Percentiles rank a stretch among this genome's conserved stretches.
Evolutionary conservation across 2,797 vertebrate species (phyloP).

Genomic region (Eulemur albifrons): DNA sequence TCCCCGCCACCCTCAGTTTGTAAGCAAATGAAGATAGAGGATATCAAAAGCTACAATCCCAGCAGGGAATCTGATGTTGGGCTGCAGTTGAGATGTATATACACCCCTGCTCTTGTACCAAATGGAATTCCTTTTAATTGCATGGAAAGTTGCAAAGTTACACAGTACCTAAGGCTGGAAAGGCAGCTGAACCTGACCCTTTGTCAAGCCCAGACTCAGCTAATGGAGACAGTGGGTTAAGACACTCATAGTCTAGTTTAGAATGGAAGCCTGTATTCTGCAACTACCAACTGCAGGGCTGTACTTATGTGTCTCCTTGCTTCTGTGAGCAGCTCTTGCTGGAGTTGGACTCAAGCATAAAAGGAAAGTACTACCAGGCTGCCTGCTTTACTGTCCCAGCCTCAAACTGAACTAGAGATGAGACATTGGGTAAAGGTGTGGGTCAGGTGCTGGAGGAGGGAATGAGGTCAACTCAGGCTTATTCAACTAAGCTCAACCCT

Average conservation of each 20-base stretch:
- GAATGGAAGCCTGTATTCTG: not conserved
- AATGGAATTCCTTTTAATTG: not conserved
- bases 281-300: not conserved
- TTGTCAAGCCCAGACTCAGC: not conserved
- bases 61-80: not conserved
- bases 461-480: not conserved
- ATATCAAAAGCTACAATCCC: not conserved
- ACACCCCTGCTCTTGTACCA: not conserved
- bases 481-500: not conserved
- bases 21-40: not conserved
- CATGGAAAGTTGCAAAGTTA: not conserved
- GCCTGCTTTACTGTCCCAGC: not conserved
- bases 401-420: not conserved
- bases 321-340: not conserved
- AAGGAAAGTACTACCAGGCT: not conserved
- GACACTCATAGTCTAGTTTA: not conserved
- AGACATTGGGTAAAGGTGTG: not conserved
- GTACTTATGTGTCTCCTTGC: not conserved
- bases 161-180: not conserved
- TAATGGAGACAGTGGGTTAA: not conserved
- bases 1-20: not conserved
- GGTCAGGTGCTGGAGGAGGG: not conserved
- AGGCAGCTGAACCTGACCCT: not conserved
- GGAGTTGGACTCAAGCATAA: not conserved
- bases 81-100: not conserved